Evolutionary conservation across 2,113 vertebrate genomes (phyloP), one percentile per base, ranked within the genome.

Genomic region (Tychaedon coryphoeus): DNA sequence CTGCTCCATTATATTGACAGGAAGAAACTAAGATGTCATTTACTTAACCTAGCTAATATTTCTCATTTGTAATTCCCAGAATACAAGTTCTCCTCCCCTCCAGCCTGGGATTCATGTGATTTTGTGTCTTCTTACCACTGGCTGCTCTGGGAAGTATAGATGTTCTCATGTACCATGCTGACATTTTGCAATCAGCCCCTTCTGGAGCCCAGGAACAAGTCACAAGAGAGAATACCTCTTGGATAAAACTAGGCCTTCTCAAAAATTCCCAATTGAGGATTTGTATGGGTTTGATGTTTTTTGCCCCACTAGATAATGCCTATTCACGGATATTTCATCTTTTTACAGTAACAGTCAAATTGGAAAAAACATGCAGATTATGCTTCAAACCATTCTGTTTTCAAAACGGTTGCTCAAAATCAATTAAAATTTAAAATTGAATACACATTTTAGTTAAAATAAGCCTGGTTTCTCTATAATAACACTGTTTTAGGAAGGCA

Each of bases 21-120:
- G 60, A 86, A 86, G 78, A 94, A 96, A 72, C 50, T 9, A 86
- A 64, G 26, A 81, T 93, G 83, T 54, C n/a, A 95, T 84, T 95
- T 94, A 92, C 79, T 83, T 93, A 81, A 78, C 86, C 82, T 67
- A 75, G 57, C 56, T 82, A 86, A 73, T 71, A 86, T 47, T 90
- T 86, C 85, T 92, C 66, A 93, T 86, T 80, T 93, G 28, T 64
- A 86, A 92, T 76, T 94, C 87, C 38, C 29, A 31, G 25, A 38
- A 56, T 76, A 50, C 54, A 42, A 56, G 43, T 79, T 88, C 54
- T 90, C 28, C 80, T 87, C 50, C 48, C 17, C 40, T 86, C 29
- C 51, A 90, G 85, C 54, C 71, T 61, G 62, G 38, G 10, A 96
- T 33, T 38, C 2, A 5, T 1, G 15, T 62, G 87, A 95, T 92